Evolutionary conservation across 2,888 invertebrate species (phyloP).

Genomic region (Leistus spinibarbis): DNA sequence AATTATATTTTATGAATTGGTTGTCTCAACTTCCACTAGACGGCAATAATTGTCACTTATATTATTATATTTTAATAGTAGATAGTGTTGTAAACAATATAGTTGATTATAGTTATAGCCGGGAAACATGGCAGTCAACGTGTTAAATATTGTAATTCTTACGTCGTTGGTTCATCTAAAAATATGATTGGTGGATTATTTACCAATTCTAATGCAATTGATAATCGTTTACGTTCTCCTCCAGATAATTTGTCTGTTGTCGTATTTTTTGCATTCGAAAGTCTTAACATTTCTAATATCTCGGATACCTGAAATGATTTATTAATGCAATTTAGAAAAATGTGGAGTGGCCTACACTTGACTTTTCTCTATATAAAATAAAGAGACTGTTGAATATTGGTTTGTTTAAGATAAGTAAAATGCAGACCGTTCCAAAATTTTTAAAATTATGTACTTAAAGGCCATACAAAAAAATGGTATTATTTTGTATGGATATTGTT

Average conservation of each 20-base stretch:
- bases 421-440: no score
- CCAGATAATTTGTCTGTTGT: slow-evolving; percentile 79
- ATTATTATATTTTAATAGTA: not conserved
- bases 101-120: slow-evolving; percentile 11
- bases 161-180: slow-evolving; percentile 97
- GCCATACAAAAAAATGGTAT: no score
- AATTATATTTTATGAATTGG: no score
- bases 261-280: slow-evolving; percentile 76
- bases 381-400: no score
- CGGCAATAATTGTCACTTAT: no score
- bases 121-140: not conserved
- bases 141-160: slow-evolving; percentile 52
- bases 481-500: no score
- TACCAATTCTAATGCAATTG: slow-evolving; percentile 89
- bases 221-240: slow-evolving; percentile 91
- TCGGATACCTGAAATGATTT: slow-evolving; percentile 74
- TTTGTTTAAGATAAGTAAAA: no score
- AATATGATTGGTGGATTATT: slow-evolving; percentile 96
- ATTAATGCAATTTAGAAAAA: no score
- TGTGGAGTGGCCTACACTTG: no score
- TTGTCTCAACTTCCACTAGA: no score
- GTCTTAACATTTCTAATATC: slow-evolving; percentile 80
- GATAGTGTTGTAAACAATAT: not conserved
- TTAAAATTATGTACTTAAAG: no score
- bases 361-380: no score